Evolutionary conservation across 1,140 invertebrate genomes (phyloP), one percentile per base, ranked within the genome.

Genomic region (Calephelis nemesis): DNA sequence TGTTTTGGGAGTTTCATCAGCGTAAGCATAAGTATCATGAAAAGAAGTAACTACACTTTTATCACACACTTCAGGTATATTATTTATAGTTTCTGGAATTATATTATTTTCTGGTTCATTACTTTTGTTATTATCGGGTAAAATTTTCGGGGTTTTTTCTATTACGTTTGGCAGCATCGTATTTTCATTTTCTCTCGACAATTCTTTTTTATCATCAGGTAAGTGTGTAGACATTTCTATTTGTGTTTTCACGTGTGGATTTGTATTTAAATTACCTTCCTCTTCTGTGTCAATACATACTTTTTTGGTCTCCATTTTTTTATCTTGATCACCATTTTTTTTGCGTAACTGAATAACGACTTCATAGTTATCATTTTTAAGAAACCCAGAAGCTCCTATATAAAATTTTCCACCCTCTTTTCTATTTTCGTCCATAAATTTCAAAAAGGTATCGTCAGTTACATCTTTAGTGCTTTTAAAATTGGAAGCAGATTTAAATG

Each of bases 291-390:
- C 12, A 54, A n/a, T 58, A 45, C 50, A 40, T 42, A 54, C 19
- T 30, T 15, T 15, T 52, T 65, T 50, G 11, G 39, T 45, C 6
- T 30, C 9, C 15, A 63, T 47, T 63, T 63, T 45, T n/a, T 1
- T 58, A 50, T 45, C 49, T 6, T 15, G 42, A 15, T 76, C 81
- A 9, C 64, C 69, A 11, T 85, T 84, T 74, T 89, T 91, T 65
- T 89, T 90, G 63, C 85, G 82, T 12, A 91, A 71, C 62, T 91
- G 87, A 73, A 91, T 91, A 8, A 90, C 72, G 13, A 91, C 85
- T 84, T 91, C 89, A 64, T 89, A 91, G 7, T 81, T 82, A 52
- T 90, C 81, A 66, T 89, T 76, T 79, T 88, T 87, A 13, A 90
- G 72, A 49, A 87, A 84, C 6, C 85, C 85, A 13, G 84, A 79